These are phyloP conservation scores for Sinohyriopsis cumingii DNA, from an alignment of 2,888 invertebrate genomes.

Conservation along the genomic window DNA sequence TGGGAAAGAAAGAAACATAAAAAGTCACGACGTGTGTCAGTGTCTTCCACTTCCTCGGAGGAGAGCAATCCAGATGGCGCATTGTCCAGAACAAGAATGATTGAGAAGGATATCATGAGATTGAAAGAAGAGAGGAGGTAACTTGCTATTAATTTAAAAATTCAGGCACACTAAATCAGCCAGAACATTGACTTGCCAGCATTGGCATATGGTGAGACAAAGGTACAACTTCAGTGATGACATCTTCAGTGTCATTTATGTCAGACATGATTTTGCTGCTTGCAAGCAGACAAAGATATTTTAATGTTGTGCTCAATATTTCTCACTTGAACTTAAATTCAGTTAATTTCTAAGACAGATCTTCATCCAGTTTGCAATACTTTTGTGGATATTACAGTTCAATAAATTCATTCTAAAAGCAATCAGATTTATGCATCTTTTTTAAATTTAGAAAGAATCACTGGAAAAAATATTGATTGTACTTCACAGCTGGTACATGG, in stretches of 20 bases:
- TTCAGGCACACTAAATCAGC: too few relatives aligned
- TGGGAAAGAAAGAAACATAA: conserved; percentile 13
- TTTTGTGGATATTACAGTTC: too few relatives aligned
- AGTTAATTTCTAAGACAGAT: too few relatives aligned
- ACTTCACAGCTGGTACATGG: too few relatives aligned
- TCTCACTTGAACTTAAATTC: too few relatives aligned
- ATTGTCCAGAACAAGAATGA: conserved; percentile 11
- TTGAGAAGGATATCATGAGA: conserved; percentile 26
- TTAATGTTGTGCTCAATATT: not conserved
- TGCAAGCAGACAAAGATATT: not conserved
- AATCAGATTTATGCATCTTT: too few relatives aligned
- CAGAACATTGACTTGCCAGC: conserved; percentile 2
- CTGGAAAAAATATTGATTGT: too few relatives aligned
- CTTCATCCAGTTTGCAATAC: too few relatives aligned
- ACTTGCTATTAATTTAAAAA: too few relatives aligned
- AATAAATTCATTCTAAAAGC: too few relatives aligned
- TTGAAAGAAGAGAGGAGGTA: conserved; percentile 42
- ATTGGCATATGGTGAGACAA: not conserved
- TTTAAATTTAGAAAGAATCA: too few relatives aligned
- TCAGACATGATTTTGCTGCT: not conserved
- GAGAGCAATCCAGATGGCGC: conserved; percentile 3
- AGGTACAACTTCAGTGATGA: not conserved
- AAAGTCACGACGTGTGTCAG: conserved; percentile 7
- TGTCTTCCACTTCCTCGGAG: conserved; percentile 15
- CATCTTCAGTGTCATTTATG: not conserved